Evolutionary conservation across 2,888 invertebrate species (phyloP).

Genomic region (Poecilus cupreus): DNA sequence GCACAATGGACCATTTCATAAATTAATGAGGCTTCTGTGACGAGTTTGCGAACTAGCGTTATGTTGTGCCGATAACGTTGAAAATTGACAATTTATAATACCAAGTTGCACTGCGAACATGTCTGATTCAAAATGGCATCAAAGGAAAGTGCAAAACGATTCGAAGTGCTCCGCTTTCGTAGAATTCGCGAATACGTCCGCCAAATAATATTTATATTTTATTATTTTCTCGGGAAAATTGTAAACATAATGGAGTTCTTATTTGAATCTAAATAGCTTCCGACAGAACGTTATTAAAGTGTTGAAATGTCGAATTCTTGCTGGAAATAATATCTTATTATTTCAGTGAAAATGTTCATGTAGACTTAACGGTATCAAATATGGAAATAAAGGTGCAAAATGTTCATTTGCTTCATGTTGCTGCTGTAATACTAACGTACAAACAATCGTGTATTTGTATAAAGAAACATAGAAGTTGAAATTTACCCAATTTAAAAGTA

Average conservation of each 20-base stretch:
- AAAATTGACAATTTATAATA: conserved; percentile 41
- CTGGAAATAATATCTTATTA: background rate
- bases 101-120: conserved; percentile 1
- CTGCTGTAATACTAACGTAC: background rate
- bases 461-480: background rate
- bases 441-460: background rate
- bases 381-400: conserved; percentile 17
- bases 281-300: background rate
- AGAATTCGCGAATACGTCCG: background rate
- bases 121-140: background rate
- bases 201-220: conserved; percentile 1
- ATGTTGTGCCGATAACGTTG: conserved; percentile 33
- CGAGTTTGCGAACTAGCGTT: conserved; percentile 31
- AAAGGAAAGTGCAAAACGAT: background rate
- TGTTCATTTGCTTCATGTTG: background rate
- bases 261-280: background rate
- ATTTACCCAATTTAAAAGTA: conserved; percentile 16
- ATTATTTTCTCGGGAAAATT: background rate
- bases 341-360: background rate
- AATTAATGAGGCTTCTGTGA: conserved; percentile 39
- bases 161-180: background rate
- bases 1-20: conserved; percentile 40
- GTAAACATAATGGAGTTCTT: background rate
- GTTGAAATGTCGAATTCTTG: background rate
- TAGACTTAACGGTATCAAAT: background rate